Evolutionary conservation across 2,888 invertebrate genomes (phyloP).

Genomic region (Bombyx huttoni): DNA sequence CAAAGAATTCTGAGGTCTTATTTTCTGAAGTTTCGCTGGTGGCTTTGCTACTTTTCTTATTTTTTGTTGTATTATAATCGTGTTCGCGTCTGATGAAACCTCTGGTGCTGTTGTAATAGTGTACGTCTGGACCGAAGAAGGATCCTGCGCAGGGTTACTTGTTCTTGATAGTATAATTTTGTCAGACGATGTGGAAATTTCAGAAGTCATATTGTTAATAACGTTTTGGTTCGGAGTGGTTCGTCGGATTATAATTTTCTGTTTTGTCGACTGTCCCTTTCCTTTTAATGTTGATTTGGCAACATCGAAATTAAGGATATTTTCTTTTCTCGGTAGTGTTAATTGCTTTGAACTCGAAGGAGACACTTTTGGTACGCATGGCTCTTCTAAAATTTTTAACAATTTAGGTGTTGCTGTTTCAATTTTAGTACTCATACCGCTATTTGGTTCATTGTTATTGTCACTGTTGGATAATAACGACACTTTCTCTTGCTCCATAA

Average conservation of each 20-base stretch:
- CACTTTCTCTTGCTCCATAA: conserved; percentile 34
- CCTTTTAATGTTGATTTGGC: conserved; percentile 41
- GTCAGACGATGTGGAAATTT: conserved; percentile 39
- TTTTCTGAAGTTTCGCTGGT: conserved; percentile 43
- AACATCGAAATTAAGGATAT: conserved; percentile 60
- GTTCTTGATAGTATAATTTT: conserved; percentile 55
- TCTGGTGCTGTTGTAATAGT: conserved; percentile 55
- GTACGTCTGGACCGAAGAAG: conserved; percentile 52
- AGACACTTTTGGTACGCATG: conserved; percentile 35
- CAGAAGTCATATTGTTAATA: conserved; percentile 37
- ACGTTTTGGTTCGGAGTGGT: conserved; percentile 40
- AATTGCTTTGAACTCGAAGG: conserved; percentile 40
- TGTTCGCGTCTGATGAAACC: conserved; percentile 36
- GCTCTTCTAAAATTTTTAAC: conserved; percentile 71
- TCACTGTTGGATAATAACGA: conserved; percentile 25
- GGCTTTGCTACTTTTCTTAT: conserved; percentile 45
- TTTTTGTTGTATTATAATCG: conserved; percentile 55
- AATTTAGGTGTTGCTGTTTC: conserved; percentile 67
- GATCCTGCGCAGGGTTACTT: conserved; percentile 36
- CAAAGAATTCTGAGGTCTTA: conserved; percentile 42
- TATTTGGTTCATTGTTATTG: conserved; percentile 26
- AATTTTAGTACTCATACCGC: conserved; percentile 28
- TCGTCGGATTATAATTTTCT: conserved; percentile 61
- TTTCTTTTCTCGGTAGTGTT: conserved; percentile 47
- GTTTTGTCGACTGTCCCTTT: conserved; percentile 44